Evolutionary conservation across 2,888 invertebrate species (phyloP), one percentile per base, ranked within the genome.

Genomic region (Erebia ligea): DNA sequence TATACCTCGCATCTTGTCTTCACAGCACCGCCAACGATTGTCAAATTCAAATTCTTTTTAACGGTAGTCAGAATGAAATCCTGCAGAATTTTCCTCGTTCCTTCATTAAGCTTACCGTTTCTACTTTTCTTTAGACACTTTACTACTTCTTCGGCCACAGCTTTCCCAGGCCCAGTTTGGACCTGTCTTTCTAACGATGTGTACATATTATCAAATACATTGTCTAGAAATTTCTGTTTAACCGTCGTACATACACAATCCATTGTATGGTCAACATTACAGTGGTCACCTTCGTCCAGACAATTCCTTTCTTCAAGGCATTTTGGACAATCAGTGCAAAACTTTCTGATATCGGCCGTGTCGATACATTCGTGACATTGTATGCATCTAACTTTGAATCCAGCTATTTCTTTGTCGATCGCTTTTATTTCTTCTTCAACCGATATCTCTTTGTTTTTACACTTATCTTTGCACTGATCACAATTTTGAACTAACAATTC

Each of bases 191-290:
- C 90, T 57, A 92, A 77, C 8, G 90, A 83, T 0, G 87, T 88
- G 69, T 88, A 88, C 92, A 92, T 92, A 69, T 92, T 92, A 65
- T 92, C 92, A 68, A 93, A 90, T 0, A 93, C 88, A 73, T 93
- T 93, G 71, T 89, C 87, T 21, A 92, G 75, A 67, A 93, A 90
- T 70, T 84, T 90, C 15, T 85, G 79, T 75, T 92, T 92, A 0
- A 88, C 82, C 34, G 70, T 79, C 80, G 84, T 84, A 71, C 92
- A 93, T 1, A 92, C 83, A 73, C 92, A 93, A 63, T 86, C 88
- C 75, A 79, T 78, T 0, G 78, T 64, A n/a, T 77, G 77, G 72
- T 91, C 88, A 0, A 72, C 68, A 9, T 9, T 74, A 61, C 92
- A 92, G 42, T 83, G 79, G 25, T 81, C 85, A 0, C 79, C 84